Evolutionary conservation across 2,113 vertebrate genomes (phyloP), one percentile per base, ranked within the genome.

Genomic region (Takifugu flavidus): DNA sequence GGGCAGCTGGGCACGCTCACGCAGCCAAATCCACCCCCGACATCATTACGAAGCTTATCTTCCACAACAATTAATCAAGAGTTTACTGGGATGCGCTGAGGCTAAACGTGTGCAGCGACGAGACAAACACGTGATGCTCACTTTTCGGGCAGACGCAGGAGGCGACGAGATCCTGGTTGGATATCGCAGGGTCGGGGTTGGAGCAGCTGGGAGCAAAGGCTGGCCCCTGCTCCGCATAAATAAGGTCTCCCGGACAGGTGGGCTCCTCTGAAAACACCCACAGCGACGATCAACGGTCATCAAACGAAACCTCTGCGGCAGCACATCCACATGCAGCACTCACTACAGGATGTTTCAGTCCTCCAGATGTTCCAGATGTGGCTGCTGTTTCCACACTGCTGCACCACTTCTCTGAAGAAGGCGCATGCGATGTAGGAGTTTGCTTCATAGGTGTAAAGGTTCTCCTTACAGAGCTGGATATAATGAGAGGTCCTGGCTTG

Each of bases 201-300:
- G 86, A 88, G 67, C 91, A 92, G 52, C 81, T 89, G 4, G 85
- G 78, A 15, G 77, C 53, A 53, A 82, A 86, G 25, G 89, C 62
- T 0, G 31, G 3, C 15, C 85, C 89, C 27, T 54, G 10, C 0
- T 87, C 85, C 4, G 15, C 5, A 56, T 77, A 89, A 25, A 39
- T 26, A 43, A 88, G 57, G 13, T 87, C 72, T 62, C 85, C 88
- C 11, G 79, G 78, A 66, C 91, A 92, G 0, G 0, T 5, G 0
- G 77, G 84, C 1, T 15, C 0, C 6, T 1, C 91, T 92, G 67
- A 31, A 73, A 20, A 15, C 14, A 54, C 13, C 13, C 56, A 63
- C 45, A 67, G 34, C 70, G 46, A 74, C 42, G 62, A 14, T 49
- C 5, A 28, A 29, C 20, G 2, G 25, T 34, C n/a, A 56, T 44